Base-by-base conservation (phyloP, 1,140 invertebrate species). In the Drosophila kohkoa region DNA sequence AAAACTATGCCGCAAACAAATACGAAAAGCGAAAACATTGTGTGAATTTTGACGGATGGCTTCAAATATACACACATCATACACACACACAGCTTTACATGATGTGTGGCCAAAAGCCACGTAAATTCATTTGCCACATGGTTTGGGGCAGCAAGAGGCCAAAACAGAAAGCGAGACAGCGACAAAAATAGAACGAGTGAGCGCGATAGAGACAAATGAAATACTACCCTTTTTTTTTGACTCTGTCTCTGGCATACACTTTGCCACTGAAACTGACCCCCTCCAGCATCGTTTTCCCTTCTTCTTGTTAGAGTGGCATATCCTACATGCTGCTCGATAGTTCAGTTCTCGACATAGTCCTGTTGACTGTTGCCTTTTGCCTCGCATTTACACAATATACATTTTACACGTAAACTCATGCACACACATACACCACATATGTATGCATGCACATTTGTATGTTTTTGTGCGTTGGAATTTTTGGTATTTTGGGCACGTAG, bases 401-500 rank as follows among this genome's bases (percentile, higher is more conserved):
- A 88, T 68, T 79, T 75, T 70, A 76, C 85, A 83, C 80, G 68
- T 77, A 70, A 71, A 71, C 54, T 73, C 62, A 72, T 81, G 67
- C 65, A 79, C 65, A 82, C 25, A 60, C 62, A 64, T 7, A 10
- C 41, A 45, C 57, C 32, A 46, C 6, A 48, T 10, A 16, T 25
- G 28, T 10, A 10, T 28, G 30, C 58, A 10, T 28, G 30, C 58
- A 16, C 58, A 32, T 65, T 52, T 64, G 48, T 43, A 16, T 65
- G 35, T 16, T 52, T 13, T 16, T 10, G 51, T 46, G 41, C 41
- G 41, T 43, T 43, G 41, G 41, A 43, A 68, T 76, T 60, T 75
- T 86, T 73, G 69, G 78, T 75, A 88, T 88, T 88, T 88, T 41
- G 49, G 55, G 75, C 85, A 88, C 85, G 85, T 88, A 88, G 89